These are phyloP conservation scores for Zhuqinia jingwanae DNA, from an alignment of 2,888 invertebrate species.

Conservation along the genomic window DNA sequence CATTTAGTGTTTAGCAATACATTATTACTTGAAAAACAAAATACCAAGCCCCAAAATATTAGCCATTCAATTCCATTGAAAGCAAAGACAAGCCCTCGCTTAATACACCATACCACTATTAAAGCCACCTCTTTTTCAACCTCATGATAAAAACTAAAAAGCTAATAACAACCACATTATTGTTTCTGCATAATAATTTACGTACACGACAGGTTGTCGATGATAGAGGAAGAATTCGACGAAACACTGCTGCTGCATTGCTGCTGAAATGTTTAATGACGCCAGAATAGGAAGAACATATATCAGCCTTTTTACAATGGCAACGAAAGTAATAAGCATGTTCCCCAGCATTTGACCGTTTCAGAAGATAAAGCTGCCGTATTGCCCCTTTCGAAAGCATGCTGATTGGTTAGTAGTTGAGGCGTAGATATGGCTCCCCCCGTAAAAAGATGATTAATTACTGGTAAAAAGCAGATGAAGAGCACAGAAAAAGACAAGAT, in stretches of 20 bases:
- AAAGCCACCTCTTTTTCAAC: background rate
- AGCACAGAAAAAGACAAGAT: background rate
- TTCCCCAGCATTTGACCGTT: background rate
- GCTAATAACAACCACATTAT: background rate
- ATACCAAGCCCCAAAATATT: background rate
- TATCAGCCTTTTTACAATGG: slow-evolving; percentile 15
- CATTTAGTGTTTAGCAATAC: too few relatives aligned
- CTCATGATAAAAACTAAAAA: background rate
- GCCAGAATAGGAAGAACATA: background rate
- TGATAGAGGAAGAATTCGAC: slow-evolving; percentile 9
- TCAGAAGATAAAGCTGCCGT: slow-evolving; percentile 49
- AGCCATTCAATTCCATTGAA: slow-evolving; percentile 13
- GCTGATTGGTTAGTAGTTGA: background rate
- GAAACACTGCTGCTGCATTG: slow-evolving; percentile 1
- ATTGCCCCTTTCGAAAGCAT: slow-evolving; percentile 54
- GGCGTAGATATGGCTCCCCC: too few relatives aligned
- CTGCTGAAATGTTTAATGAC: slow-evolving; percentile 18
- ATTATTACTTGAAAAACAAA: background rate
- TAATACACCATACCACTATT: too few relatives aligned
- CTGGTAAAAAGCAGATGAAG: too few relatives aligned
- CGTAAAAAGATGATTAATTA: too few relatives aligned
- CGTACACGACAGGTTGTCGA: slow-evolving; percentile 21
- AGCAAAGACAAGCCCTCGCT: slow-evolving; percentile 35
- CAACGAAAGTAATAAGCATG: slow-evolving; percentile 22
- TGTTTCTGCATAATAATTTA: background rate